A percentile compares a stretch with the other conserved stretches of the same genome.
Evolutionary conservation across 2,113 vertebrate species (phyloP).

Genomic region (Zonotrichia leucophrys): DNA sequence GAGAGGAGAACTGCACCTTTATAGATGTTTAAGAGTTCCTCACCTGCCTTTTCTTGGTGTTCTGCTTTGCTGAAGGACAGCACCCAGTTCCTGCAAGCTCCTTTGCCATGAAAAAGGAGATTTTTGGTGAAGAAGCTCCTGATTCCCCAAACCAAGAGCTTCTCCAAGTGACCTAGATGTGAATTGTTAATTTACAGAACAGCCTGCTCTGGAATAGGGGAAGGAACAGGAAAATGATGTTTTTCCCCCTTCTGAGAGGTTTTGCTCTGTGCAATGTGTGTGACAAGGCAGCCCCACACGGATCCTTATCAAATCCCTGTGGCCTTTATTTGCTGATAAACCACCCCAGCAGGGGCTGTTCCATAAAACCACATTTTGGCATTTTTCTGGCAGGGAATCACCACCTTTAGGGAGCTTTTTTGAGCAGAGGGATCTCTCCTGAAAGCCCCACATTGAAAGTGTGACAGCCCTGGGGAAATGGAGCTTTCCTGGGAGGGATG

Average conservation of each 20-base stretch:
- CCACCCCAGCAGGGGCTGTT: slow-evolving; percentile 43
- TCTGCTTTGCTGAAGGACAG: too few relatives aligned
- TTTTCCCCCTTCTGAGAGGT: not conserved
- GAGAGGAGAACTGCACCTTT: too few relatives aligned
- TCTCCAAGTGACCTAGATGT: not conserved
- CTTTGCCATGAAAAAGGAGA: not conserved
- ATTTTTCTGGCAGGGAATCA: slow-evolving; percentile 59
- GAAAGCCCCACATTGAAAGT: slow-evolving; percentile 21
- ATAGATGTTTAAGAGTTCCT: too few relatives aligned
- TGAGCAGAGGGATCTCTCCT: slow-evolving; percentile 45
- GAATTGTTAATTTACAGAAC: not conserved
- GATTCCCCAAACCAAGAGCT: not conserved
- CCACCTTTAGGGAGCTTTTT: not conserved
- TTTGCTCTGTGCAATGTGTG: not conserved
- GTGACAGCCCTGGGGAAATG: not conserved
- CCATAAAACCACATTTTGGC: slow-evolving; percentile 15
- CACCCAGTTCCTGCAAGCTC: too few relatives aligned
- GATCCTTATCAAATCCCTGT: slow-evolving; percentile 41
- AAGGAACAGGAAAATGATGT: not conserved
- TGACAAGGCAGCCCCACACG: not conserved
- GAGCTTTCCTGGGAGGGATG: not conserved
- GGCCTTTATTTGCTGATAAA: slow-evolving; percentile 52
- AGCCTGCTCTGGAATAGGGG: not conserved
- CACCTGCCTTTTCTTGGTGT: too few relatives aligned
- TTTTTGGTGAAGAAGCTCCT: not conserved